Percentiles rank a stretch among this genome's conserved stretches.
Conservation (phyloP, 2,797 vertebrate species). For the Miichthys miiuy region DNA sequence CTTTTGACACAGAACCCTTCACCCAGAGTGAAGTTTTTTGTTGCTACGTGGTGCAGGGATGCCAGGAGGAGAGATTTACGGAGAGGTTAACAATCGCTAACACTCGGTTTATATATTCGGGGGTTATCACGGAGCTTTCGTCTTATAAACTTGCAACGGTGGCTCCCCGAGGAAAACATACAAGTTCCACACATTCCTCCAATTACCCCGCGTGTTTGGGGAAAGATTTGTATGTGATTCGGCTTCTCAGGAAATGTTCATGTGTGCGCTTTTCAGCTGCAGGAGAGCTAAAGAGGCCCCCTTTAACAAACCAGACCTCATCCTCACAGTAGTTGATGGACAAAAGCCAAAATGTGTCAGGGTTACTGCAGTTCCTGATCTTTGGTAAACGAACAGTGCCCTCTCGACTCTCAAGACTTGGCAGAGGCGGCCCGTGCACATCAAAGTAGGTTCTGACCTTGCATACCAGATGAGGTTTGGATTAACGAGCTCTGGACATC, state of each 20-base stretch:
- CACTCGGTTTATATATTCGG: slow-evolving; percentile 36
- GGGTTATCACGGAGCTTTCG: slow-evolving; percentile 20
- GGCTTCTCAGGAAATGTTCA: slow-evolving; percentile 52
- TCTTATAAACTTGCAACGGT: slow-evolving; percentile 29
- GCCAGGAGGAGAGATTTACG: background rate
- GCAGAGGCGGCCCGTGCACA: slow-evolving; percentile 57
- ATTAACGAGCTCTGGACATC: slow-evolving; percentile 82
- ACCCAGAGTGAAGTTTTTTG: slow-evolving; percentile 3
- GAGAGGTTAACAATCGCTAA: slow-evolving; percentile 6
- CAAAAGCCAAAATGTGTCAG: slow-evolving; percentile 63
- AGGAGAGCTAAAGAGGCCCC: slow-evolving; percentile 48
- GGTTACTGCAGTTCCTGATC: slow-evolving; percentile 70
- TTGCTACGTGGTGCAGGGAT: slow-evolving; percentile 1
- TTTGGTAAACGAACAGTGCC: slow-evolving; percentile 59
- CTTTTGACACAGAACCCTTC: background rate
- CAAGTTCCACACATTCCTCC: slow-evolving; percentile 65
- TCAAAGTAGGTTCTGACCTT: slow-evolving; percentile 81
- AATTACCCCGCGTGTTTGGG: slow-evolving; percentile 49
- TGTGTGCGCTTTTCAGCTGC: slow-evolving; percentile 39
- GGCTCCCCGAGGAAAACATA: slow-evolving; percentile 53
- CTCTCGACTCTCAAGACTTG: slow-evolving; percentile 62
- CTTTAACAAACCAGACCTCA: slow-evolving; percentile 54
- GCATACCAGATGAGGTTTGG: slow-evolving; percentile 81
- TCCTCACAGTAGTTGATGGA: slow-evolving; percentile 73
- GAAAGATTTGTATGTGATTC: slow-evolving; percentile 56